These are phyloP conservation scores for Uropsilus gracilis DNA, from an alignment of 2,113 vertebrate genomes.

Conservation along the genomic window DNA sequence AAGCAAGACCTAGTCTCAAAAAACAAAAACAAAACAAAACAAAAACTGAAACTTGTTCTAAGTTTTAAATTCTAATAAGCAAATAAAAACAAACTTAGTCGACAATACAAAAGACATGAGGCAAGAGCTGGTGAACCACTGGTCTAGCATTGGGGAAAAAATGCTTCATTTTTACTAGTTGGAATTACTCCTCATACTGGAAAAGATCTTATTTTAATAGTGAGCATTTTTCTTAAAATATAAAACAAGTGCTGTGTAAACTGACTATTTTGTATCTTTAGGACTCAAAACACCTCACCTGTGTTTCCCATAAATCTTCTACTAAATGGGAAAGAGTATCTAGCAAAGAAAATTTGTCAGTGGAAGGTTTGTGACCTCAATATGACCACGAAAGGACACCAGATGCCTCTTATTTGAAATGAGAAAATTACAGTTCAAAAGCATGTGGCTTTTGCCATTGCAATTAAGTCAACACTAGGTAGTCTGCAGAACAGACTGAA, in stretches of 20 bases:
- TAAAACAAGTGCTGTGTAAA: not conserved
- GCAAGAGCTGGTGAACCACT: not conserved
- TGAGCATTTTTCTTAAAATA: not conserved
- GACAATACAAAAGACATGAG: not conserved
- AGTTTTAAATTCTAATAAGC: not conserved
- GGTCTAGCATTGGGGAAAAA: not conserved
- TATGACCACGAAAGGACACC: not conserved
- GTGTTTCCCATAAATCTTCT: not conserved
- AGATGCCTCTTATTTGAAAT: constrained; percentile 15
- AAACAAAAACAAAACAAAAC: no score
- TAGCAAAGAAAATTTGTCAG: not conserved
- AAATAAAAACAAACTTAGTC: not conserved
- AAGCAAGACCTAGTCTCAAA: no score
- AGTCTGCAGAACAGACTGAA: not conserved
- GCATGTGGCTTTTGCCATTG: not conserved
- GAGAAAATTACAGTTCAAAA: constrained; percentile 40
- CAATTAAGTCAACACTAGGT: not conserved
- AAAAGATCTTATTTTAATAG: not conserved
- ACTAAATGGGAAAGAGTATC: not conserved
- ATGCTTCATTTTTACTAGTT: not conserved
- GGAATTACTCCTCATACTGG: not conserved
- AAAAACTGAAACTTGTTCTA: no score
- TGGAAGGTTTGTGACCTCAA: not conserved
- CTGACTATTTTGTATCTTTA: not conserved
- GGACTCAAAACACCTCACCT: not conserved